Base-by-base conservation (phyloP, 2,888 invertebrate genomes). In the Mystacides longicornis region DNA sequence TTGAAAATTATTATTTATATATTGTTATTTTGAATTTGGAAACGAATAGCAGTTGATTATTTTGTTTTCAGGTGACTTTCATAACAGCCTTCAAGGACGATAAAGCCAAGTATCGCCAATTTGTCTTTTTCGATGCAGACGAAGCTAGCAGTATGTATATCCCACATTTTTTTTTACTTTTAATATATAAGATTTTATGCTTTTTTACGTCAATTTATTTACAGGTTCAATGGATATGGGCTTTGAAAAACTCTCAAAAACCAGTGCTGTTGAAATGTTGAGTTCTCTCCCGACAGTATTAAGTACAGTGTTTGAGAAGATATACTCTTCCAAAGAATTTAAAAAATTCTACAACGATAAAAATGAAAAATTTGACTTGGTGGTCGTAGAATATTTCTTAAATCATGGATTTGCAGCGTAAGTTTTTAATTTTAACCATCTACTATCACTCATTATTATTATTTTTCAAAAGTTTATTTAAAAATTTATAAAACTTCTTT, bases 371-470 rank as follows among this genome's bases (percentile, higher is more conserved):
- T 60, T 58, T 22, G 60, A 60, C 42, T 23, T 58, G 16, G 47
- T 58, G 7, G 45, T 60, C n/a, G 43, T 54, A 2, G 60, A 58
- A 27, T 58, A 60, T n/a, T 56, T 58, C 37, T 18, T 60, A 22
- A 60, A 60, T 23, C 54, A 60, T n/a, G 55, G 23, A 19, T 48
- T 56, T 11, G 31, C 51, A 4, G 56, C 54, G 59, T 59, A 50
- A 49, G 49, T 48, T 31, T 27, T 7, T 3, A 37, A 37, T n/a
- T 7, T 37, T 37, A 37, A 3, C 14, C 14, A 37, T 27, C 3
- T 37, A n/a, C 16, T 14, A 7, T 37, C 16, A 7, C 3, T 14
- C 14, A 37, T 16, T 37, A 7, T 37, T 37, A 37, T 14, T 3
- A n/a, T n/a, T n/a, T n/a, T n/a, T n/a, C n/a, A n/a, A n/a, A 14